Evolutionary conservation across 2,888 invertebrate genomes (phyloP).

Genomic region (Epiblema foenella): DNA sequence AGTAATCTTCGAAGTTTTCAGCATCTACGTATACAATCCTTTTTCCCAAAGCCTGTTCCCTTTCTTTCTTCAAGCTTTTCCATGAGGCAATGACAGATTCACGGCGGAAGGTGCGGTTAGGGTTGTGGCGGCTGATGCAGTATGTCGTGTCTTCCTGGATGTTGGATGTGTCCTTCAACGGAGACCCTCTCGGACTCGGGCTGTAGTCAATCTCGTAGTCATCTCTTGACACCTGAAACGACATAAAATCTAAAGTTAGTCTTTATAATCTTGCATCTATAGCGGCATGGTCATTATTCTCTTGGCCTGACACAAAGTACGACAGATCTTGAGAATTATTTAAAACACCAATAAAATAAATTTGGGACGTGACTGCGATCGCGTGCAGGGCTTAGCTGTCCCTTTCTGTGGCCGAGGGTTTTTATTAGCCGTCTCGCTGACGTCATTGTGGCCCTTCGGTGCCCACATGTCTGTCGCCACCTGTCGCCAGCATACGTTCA

Average conservation of each 20-base stretch:
- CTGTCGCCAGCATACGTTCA: slow-evolving; percentile 70
- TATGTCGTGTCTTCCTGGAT: slow-evolving; percentile 74
- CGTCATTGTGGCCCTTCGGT: slow-evolving; percentile 74
- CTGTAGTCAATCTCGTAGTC: slow-evolving; percentile 79
- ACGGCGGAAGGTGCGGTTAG: slow-evolving; percentile 79
- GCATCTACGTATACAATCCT: slow-evolving; percentile 76
- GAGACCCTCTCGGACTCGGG: slow-evolving; percentile 76
- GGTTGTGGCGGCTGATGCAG: slow-evolving; percentile 80
- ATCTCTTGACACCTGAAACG: slow-evolving; percentile 79
- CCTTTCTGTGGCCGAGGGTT: slow-evolving; percentile 61
- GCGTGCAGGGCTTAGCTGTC: slow-evolving; percentile 56
- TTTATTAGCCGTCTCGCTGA: slow-evolving; percentile 57
- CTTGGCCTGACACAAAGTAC: slow-evolving; percentile 48
- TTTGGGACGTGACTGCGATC: slow-evolving; percentile 58
- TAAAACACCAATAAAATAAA: slow-evolving; percentile 67
- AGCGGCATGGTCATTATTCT: slow-evolving; percentile 28
- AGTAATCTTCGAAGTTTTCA: slow-evolving; percentile 75
- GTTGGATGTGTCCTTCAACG: slow-evolving; percentile 78
- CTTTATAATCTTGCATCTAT: slow-evolving; percentile 22
- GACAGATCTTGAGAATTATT: slow-evolving; percentile 63
- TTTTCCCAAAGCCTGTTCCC: slow-evolving; percentile 79
- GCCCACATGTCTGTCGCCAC: slow-evolving; percentile 74
- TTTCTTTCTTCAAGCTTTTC: slow-evolving; percentile 80
- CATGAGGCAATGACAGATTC: slow-evolving; percentile 82
- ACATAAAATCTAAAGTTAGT: slow-evolving; percentile 52